These are phyloP conservation scores for Ptilorrhoa leucosticta DNA, from an alignment of 2,113 vertebrate genomes.

Conservation along the genomic window DNA sequence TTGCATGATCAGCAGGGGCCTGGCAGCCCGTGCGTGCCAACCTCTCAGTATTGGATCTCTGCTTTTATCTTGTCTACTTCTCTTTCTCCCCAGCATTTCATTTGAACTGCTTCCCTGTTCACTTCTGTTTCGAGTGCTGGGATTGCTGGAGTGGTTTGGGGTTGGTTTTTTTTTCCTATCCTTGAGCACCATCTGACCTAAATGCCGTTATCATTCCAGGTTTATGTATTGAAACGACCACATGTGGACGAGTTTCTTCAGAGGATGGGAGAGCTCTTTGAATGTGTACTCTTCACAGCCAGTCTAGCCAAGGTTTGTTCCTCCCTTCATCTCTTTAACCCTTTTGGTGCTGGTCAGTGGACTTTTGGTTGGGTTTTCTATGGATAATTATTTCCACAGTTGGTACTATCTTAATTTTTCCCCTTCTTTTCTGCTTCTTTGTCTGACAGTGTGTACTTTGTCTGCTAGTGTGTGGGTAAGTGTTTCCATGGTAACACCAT, in stretches of 20 bases:
- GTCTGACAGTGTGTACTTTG: slow-evolving; percentile 68
- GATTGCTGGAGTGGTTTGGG: neutral
- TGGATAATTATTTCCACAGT: slow-evolving; percentile 5
- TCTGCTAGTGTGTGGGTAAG: slow-evolving; percentile 73
- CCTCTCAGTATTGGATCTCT: neutral
- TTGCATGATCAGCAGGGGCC: neutral
- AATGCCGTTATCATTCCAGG: slow-evolving; percentile 67
- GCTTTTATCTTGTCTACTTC: neutral
- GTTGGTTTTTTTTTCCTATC: neutral
- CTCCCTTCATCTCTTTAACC: neutral
- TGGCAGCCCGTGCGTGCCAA: neutral
- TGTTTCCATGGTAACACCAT: slow-evolving; percentile 74
- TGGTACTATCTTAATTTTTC: slow-evolving; percentile 52
- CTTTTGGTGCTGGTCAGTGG: neutral
- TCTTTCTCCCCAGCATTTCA: neutral
- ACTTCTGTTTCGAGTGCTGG: neutral
- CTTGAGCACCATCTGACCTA: neutral
- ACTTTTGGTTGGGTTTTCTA: slow-evolving; percentile 39
- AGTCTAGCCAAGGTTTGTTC: slow-evolving; percentile 91
- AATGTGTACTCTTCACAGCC: slow-evolving; percentile 96
- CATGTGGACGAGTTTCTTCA: slow-evolving; percentile 96
- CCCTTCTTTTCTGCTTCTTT: slow-evolving; percentile 67
- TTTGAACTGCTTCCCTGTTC: neutral
- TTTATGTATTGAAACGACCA: slow-evolving; percentile 94
- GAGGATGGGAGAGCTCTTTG: slow-evolving; percentile 95